phyloP scores from a whole-genome alignment of 2,113 vertebrate species.

The Macroglossus sobrinus region DNA sequence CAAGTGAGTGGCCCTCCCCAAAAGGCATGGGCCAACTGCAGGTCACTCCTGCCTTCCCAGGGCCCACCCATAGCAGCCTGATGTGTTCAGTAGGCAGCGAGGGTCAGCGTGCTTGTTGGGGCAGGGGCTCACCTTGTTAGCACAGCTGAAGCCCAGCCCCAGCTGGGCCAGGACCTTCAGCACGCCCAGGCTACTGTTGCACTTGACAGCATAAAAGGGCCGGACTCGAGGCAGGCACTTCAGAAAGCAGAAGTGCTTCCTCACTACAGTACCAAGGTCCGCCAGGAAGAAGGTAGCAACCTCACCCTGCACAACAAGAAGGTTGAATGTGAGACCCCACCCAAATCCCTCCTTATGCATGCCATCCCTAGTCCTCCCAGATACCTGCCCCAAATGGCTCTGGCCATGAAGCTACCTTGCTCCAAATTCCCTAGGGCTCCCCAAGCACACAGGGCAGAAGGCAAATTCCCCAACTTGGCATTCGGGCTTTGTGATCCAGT shows the following conservation, averaged over 20 bases:
- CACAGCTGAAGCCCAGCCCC: slow-evolving; percentile 85
- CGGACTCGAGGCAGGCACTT: slow-evolving; percentile 83
- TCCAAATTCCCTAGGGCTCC: not conserved
- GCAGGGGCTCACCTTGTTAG: slow-evolving; percentile 81
- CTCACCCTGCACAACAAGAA: slow-evolving; percentile 63
- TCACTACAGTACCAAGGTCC: slow-evolving; percentile 83
- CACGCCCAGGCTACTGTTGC: slow-evolving; percentile 83
- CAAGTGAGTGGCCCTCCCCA: not conserved
- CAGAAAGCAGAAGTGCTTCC: slow-evolving; percentile 82
- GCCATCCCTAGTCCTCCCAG: not conserved
- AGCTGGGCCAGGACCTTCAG: slow-evolving; percentile 83
- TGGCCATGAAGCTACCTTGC: not conserved
- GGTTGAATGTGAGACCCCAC: slow-evolving; percentile 27
- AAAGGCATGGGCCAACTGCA: not conserved
- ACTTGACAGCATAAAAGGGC: slow-evolving; percentile 83
- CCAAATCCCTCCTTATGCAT: not conserved
- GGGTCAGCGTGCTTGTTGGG: not conserved
- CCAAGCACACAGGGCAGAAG: not conserved
- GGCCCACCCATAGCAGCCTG: not conserved
- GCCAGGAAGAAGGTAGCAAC: slow-evolving; percentile 83
- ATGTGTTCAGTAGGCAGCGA: not conserved
- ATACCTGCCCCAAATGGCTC: not conserved
- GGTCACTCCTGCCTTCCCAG: not conserved
- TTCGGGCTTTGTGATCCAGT: not conserved
- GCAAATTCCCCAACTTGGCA: not conserved